Evolutionary conservation across 2,888 invertebrate genomes (phyloP).

Genomic region (Tetanocera ferruginea): DNA sequence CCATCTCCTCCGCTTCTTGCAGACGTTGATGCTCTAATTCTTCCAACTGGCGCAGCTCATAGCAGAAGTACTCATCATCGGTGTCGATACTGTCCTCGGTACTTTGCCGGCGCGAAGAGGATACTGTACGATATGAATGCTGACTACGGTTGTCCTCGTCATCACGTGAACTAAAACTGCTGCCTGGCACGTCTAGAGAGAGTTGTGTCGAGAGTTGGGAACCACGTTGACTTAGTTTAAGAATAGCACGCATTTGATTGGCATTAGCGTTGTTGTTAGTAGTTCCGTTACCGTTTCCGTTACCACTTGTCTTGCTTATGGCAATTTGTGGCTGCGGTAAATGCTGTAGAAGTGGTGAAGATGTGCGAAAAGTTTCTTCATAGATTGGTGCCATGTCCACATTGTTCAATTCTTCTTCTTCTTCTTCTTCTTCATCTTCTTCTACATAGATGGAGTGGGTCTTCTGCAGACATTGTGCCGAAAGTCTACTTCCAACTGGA

Average conservation of each 20-base stretch:
- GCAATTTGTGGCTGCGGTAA: slow-evolving; percentile 51
- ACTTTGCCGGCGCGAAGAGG: slow-evolving; percentile 89
- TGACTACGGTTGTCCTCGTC: slow-evolving; percentile 90
- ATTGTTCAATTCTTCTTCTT: slow-evolving; percentile 12
- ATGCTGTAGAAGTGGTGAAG: not conserved
- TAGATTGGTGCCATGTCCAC: not conserved
- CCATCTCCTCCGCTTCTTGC: slow-evolving; percentile 33
- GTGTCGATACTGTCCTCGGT: slow-evolving; percentile 94
- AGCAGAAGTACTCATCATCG: slow-evolving; percentile 94
- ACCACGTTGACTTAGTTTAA: slow-evolving; percentile 1
- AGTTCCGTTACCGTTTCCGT: slow-evolving; percentile 1
- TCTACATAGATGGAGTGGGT: slow-evolving; percentile 56
- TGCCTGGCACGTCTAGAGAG: slow-evolving; percentile 81
- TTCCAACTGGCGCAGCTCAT: slow-evolving; percentile 87
- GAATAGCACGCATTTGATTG: not conserved
- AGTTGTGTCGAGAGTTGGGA: slow-evolving; percentile 48
- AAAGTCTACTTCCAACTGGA: slow-evolving; percentile 24
- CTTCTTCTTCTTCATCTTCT: slow-evolving; percentile 49
- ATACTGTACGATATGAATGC: slow-evolving; percentile 89
- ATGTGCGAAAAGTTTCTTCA: not conserved
- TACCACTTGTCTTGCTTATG: slow-evolving; percentile 2
- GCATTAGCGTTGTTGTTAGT: not conserved
- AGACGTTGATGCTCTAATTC: slow-evolving; percentile 84
- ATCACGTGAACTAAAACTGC: slow-evolving; percentile 70
- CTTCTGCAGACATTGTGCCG: slow-evolving; percentile 55